These are phyloP conservation scores for Lytechinus pictus DNA, from an alignment of 35 echinoderm and acorn worm species.

Conservation along the genomic window DNA sequence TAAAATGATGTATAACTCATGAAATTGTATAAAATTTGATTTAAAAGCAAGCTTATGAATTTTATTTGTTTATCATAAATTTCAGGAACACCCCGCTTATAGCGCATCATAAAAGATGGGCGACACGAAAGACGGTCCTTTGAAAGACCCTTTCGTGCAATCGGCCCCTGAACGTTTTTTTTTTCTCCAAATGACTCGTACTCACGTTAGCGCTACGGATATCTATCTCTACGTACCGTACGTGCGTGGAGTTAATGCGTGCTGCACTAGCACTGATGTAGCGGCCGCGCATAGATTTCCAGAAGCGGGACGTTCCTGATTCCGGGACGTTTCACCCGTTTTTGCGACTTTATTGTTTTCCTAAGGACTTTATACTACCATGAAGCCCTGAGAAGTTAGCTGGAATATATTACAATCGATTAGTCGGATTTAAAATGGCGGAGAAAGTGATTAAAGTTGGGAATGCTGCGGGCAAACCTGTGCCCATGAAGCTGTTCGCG, in stretches of 20 bases:
- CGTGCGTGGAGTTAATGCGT: background rate
- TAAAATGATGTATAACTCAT: too few species aligned
- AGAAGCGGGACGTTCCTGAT: background rate
- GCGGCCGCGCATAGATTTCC: background rate
- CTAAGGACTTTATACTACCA: background rate
- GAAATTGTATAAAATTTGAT: too few species aligned
- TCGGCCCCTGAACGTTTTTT: too few species aligned
- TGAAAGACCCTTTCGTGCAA: too few species aligned
- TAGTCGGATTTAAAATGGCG: slow-evolving; percentile 60
- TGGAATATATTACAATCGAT: background rate
- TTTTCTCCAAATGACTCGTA: background rate
- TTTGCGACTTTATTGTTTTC: background rate
- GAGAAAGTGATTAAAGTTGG: slow-evolving; percentile 66
- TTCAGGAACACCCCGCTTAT: too few species aligned
- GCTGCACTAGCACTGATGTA: background rate
- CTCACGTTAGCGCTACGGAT: too few species aligned
- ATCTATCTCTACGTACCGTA: background rate
- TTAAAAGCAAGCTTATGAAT: too few species aligned
- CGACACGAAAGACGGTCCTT: too few species aligned
- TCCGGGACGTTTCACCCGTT: background rate
- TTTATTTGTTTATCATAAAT: too few species aligned
- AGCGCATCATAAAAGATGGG: too few species aligned
- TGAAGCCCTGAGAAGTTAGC: slow-evolving; percentile 16
- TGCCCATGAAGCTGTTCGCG: slow-evolving; percentile 97
- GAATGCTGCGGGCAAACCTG: slow-evolving; percentile 66